phyloP scores from a whole-genome alignment of 2,797 vertebrate genomes.

The Bovichtus diacanthus region DNA sequence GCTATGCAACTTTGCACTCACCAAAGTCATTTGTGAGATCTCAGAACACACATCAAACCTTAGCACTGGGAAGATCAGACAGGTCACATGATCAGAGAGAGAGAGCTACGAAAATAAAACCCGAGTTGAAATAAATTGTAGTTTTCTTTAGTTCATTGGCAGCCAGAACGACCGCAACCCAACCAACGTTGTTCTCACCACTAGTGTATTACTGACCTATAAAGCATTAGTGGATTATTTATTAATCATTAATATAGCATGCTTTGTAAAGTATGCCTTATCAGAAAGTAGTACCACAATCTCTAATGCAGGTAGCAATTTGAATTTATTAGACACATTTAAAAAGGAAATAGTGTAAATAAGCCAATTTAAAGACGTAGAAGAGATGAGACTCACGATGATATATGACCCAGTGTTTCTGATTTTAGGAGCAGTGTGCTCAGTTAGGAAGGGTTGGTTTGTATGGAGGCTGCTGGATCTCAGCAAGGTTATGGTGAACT shows the following conservation, averaged over 20 bases:
- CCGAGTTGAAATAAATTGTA: background rate
- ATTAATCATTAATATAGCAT: constrained; percentile 5
- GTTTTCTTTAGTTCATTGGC: background rate
- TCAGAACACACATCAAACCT: background rate
- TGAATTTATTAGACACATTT: constrained; percentile 5
- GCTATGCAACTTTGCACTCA: background rate
- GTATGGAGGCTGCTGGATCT: constrained; percentile 16
- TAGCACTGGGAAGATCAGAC: background rate
- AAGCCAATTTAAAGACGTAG: background rate
- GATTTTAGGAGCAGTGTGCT: constrained; percentile 23
- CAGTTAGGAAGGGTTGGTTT: background rate
- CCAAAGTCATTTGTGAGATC: background rate
- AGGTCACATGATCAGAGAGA: background rate
- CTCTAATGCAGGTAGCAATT: background rate
- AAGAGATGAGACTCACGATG: too few relatives aligned
- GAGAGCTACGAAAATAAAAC: background rate
- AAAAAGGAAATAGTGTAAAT: constrained; percentile 1
- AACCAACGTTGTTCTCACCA: background rate
- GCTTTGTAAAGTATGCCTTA: constrained; percentile 1
- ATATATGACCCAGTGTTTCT: constrained; percentile 16
- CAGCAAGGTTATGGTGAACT: constrained; percentile 15
- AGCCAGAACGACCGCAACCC: background rate
- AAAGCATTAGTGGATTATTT: background rate
- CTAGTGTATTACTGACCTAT: background rate
- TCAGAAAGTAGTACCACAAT: constrained; percentile 18